A percentile compares a stretch with the other conserved stretches of the same genome.
phyloP scores from a whole-genome alignment of 2,797 vertebrate species.

The Heliangelus exortis region DNA sequence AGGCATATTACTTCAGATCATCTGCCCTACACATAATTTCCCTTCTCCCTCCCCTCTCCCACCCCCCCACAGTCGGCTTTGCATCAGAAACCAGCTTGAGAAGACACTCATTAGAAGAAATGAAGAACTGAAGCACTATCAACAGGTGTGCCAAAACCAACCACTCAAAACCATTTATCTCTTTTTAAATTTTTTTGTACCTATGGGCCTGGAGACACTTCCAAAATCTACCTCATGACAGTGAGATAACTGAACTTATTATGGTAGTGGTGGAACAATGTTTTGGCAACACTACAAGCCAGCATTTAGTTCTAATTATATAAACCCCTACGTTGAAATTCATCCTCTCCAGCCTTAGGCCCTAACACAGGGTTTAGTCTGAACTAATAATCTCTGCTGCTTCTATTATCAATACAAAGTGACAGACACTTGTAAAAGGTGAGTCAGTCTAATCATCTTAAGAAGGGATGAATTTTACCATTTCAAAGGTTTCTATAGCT shows the following conservation, averaged over 20 bases:
- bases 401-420: not conserved
- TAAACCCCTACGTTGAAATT: accelerated
- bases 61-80: not conserved
- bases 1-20: not conserved
- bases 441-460: not conserved
- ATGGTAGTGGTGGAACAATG: not conserved
- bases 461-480: not conserved
- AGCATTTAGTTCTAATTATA: not conserved
- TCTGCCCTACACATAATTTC: not conserved
- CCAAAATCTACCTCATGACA: not conserved
- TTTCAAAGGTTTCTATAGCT: not conserved
- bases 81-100: not conserved
- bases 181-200: not conserved
- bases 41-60: not conserved
- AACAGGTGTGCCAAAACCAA: not conserved
- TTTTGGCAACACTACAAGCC: not conserved
- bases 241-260: not conserved
- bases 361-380: not conserved
- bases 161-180: not conserved
- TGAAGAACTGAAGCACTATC: not conserved
- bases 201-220: not conserved
- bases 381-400: not conserved
- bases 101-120: not conserved
- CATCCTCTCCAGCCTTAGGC: not conserved
- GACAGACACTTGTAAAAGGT: not conserved